These are phyloP conservation scores for Cyclophora albipunctata DNA, from an alignment of 2,888 invertebrate species.

Conservation along the genomic window DNA sequence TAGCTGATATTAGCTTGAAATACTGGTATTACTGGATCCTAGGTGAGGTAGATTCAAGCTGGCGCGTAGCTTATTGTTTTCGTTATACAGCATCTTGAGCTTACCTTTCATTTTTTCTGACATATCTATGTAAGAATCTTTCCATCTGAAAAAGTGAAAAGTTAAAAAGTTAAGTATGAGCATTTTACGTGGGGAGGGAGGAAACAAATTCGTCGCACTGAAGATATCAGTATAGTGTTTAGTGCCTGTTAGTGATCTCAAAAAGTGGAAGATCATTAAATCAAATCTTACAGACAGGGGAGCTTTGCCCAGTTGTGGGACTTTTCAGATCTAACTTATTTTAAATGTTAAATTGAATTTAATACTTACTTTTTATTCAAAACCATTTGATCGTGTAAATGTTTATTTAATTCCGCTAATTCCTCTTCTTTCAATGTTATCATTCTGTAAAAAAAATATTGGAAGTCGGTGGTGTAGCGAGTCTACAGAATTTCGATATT, in stretches of 20 bases:
- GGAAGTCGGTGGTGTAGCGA: no score
- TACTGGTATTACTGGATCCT: slow-evolving; percentile 18
- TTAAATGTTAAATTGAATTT: not conserved
- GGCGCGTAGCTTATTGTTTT: slow-evolving; percentile 68
- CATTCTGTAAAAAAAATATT: slow-evolving; percentile 40
- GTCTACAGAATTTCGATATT: no score
- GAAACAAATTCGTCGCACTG: no score
- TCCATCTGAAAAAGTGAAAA: slow-evolving; percentile 71
- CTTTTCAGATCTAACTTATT: no score
- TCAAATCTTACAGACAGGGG: no score
- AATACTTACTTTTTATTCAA: slow-evolving; percentile 71
- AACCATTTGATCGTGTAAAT: slow-evolving; percentile 75
- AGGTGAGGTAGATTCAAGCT: slow-evolving; percentile 39
- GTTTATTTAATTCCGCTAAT: slow-evolving; percentile 66
- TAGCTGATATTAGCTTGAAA: no score
- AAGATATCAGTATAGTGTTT: not conserved
- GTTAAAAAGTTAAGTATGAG: not conserved
- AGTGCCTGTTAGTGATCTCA: not conserved
- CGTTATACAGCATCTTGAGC: slow-evolving; percentile 69
- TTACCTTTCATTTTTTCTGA: slow-evolving; percentile 77
- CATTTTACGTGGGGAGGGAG: not conserved
- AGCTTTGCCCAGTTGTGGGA: no score
- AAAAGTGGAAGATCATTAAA: not conserved
- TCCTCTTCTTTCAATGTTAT: slow-evolving; percentile 70
- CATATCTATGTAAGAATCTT: slow-evolving; percentile 77